Base-by-base conservation (phyloP, 2,888 invertebrate species). In the Sarcophaga subvicina region DNA sequence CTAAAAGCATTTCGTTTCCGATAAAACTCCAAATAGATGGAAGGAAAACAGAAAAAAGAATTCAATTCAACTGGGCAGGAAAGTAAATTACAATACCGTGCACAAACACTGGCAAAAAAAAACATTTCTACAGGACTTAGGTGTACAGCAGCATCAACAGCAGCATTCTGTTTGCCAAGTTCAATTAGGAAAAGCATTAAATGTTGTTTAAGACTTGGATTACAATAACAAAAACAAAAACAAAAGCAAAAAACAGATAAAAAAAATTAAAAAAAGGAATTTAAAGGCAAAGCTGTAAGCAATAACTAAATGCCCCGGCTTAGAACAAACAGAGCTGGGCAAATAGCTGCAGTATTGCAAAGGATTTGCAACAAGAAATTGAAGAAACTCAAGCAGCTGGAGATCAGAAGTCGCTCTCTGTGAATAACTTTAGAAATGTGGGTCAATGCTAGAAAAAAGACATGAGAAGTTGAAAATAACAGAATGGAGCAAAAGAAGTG, bases 1-100 rank as follows among this genome's bases (percentile, higher is more conserved):
- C 86, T 86, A 86, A 86, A 83, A 86, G 80, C 83, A 86, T 83
- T 86, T 80, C 77, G 63, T 76, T 86, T 86, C 72, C 80, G 54
- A 77, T 83, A 83, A 77, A 77, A 80, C 77, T 80, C 67, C 66
- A 80, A 80, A 80, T 59, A 45, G 25, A 47, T 79, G 27, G 37
- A 70, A 70, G 66, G 66, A 72, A 71, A 17, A 12, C n/a, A 5
- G 27, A 67, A 49, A 66, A 69, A 60, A 66, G 27, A 22, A 66
- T 20, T 37, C 49, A 69, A 47, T 11, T n/a, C 45, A 71, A 37
- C 14, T 37, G 14, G 47, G 59, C 49, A 75, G 49, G 49, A 54
- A 12, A 22, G 25, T 25, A 67, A 37, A 37, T 37, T 37, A 76
- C 20, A 82, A 71, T 45, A 75, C 63, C 47, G 25, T 64, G 4